Evolutionary conservation across 2,113 vertebrate genomes (phyloP).

Genomic region (Dasyprocta punctata): DNA sequence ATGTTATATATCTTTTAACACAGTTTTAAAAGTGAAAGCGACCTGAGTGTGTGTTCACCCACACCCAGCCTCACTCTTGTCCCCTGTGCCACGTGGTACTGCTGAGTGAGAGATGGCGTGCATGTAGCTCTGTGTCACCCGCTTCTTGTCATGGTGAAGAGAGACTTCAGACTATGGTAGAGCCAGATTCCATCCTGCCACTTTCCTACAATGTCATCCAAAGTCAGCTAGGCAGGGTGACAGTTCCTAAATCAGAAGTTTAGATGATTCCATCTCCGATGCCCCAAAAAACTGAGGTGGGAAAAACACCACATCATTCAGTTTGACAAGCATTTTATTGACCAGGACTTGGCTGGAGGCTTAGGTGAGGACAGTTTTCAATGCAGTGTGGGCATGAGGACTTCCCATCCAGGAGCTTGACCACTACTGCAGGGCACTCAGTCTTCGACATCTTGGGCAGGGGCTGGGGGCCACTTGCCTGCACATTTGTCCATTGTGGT

Average conservation of each 20-base stretch:
- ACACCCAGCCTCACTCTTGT: fast-evolving
- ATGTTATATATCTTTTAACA: too few relatives aligned
- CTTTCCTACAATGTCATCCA: fast-evolving
- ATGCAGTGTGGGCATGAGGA: fast-evolving
- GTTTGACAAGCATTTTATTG: neutral
- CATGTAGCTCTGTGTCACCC: fast-evolving
- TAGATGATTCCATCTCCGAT: neutral
- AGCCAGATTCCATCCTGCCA: neutral
- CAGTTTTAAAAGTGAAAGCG: neutral
- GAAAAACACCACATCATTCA: neutral
- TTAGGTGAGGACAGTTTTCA: fast-evolving
- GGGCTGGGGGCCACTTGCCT: fast-evolving
- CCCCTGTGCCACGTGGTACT: too few relatives aligned
- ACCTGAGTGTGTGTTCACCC: fast-evolving
- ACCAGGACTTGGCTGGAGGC: neutral
- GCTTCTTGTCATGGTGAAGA: too few relatives aligned
- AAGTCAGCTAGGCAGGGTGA: too few relatives aligned
- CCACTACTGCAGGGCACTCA: fast-evolving
- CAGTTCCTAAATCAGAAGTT: neutral
- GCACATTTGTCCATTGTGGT: fast-evolving
- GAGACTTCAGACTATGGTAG: fast-evolving
- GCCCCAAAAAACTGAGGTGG: neutral
- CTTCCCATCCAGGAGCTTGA: fast-evolving
- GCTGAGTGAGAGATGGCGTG: too few relatives aligned
- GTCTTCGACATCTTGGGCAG: fast-evolving